Conservation (phyloP, 2,888 invertebrate species). For the Subacronicta megacephala region DNA sequence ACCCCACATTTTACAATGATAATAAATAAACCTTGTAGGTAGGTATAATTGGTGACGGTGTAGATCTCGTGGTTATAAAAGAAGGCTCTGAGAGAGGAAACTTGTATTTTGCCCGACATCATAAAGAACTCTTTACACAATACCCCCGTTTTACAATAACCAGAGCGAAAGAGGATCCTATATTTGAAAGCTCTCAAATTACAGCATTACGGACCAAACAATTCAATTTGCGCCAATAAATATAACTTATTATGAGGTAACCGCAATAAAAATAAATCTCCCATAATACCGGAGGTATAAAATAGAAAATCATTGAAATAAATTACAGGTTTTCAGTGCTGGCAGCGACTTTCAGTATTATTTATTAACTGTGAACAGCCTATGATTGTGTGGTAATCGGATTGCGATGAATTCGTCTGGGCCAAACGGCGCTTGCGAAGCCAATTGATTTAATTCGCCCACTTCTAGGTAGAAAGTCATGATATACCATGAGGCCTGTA, state of each 20-base stretch:
- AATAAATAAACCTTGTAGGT: too few species aligned
- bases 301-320: slow-evolving; percentile 76
- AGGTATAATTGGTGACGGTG: too few species aligned
- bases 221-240: slow-evolving; percentile 31
- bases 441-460: background rate
- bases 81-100: too few species aligned
- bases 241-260: slow-evolving; percentile 25
- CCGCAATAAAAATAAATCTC: slow-evolving; percentile 54
- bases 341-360: slow-evolving; percentile 47
- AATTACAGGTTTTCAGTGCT: slow-evolving; percentile 69
- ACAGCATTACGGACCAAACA: slow-evolving; percentile 7
- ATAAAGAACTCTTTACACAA: background rate
- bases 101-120: too few species aligned
- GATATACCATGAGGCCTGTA: too few species aligned
- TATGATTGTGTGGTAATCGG: slow-evolving; percentile 14
- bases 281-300: slow-evolving; percentile 57
- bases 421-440: background rate
- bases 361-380: slow-evolving; percentile 58
- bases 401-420: background rate
- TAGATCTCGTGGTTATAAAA: too few species aligned
- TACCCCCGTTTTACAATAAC: background rate
- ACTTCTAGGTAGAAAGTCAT: background rate
- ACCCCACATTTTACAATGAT: too few species aligned
- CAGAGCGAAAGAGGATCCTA: background rate
- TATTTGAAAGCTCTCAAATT: slow-evolving; percentile 2